Evolutionary conservation across 2,797 vertebrate species (phyloP).

Genomic region (Lophura swinhoii): DNA sequence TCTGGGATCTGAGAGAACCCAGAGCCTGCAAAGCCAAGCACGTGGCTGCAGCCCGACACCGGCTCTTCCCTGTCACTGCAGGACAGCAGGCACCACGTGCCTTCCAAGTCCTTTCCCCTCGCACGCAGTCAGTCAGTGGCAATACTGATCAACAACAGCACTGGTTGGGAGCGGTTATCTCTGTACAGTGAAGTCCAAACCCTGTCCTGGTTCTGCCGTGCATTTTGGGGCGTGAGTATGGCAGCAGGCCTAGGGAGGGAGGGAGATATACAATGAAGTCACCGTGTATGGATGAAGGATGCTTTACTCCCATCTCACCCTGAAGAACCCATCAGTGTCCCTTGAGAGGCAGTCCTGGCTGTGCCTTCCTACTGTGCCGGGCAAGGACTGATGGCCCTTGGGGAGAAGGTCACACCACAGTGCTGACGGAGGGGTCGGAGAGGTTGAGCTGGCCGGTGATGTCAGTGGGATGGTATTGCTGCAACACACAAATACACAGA

Average conservation of each 20-base stretch:
- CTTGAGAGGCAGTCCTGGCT: constrained; percentile 69
- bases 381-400: constrained; percentile 76
- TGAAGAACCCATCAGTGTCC: constrained; percentile 79
- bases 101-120: constrained; percentile 51
- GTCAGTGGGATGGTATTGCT: constrained; percentile 98
- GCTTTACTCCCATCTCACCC: constrained; percentile 79
- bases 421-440: constrained; percentile 99
- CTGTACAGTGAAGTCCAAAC: constrained; percentile 64
- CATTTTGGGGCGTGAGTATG: constrained; percentile 35
- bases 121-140: constrained; percentile 44
- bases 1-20: background rate
- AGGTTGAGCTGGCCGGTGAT: constrained; percentile 99
- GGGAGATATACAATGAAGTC: constrained; percentile 72
- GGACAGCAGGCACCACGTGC: constrained; percentile 9
- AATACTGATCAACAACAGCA: constrained; percentile 25
- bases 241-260: constrained; percentile 59
- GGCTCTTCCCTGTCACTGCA: background rate
- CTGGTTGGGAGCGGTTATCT: constrained; percentile 2
- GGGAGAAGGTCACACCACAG: constrained; percentile 90
- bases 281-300: constrained; percentile 73
- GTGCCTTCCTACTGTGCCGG: constrained; percentile 39
- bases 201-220: constrained; percentile 40
- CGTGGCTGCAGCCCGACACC: background rate
- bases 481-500: constrained; percentile 89
- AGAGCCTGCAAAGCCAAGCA: background rate